Evolutionary conservation across 1,140 invertebrate genomes (phyloP), one percentile per base, ranked within the genome.

Genomic region (Drosophila elegans): DNA sequence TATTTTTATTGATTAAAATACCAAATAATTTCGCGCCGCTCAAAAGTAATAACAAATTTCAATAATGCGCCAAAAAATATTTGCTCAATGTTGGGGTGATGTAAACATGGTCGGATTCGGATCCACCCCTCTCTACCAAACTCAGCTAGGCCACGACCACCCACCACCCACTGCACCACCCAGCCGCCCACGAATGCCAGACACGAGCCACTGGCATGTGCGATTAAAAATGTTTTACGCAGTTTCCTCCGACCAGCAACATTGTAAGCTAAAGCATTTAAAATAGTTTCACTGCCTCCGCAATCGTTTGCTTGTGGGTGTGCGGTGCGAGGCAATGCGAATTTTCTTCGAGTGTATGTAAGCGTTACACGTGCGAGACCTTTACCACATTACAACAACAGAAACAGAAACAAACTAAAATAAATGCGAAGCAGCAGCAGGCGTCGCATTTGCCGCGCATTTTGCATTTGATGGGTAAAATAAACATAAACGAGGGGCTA

Each of bases 331-430:
- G 11, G 54, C 29, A 32, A 32, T 32, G 29, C 34, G n/a, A 4
- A 27, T 13, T 52, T 52, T 36, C 49, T 36, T 16, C 10, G 63
- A 38, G 68, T 81, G 72, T 64, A 16, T 76, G 80, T 59, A 59
- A 74, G 62, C 64, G 60, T 79, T 75, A 86, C 79, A 83, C 82
- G 79, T 88, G 82, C 78, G 78, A 80, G 82, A 85, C 82, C 78
- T 85, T 81, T 81, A 69, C 62, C 55, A 78, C 42, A 76, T 57
- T 68, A 61, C 73, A 52, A 41, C 25, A 57, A 38, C 32, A 52
- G 38, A 13, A 36, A 34, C 9, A 10, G 11, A 39, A 48, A 7
- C 21, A n/a, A 48, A n/a, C 46, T 48, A 13, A 45, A 34, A 42
- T 42, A 42, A 32, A 32, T 32, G 34, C 32, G 12, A 29, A 36